Percentiles rank a stretch among this genome's conserved stretches.
Evolutionary conservation across 2,888 invertebrate species (phyloP).

Genomic region (Ptilodon capucinus): DNA sequence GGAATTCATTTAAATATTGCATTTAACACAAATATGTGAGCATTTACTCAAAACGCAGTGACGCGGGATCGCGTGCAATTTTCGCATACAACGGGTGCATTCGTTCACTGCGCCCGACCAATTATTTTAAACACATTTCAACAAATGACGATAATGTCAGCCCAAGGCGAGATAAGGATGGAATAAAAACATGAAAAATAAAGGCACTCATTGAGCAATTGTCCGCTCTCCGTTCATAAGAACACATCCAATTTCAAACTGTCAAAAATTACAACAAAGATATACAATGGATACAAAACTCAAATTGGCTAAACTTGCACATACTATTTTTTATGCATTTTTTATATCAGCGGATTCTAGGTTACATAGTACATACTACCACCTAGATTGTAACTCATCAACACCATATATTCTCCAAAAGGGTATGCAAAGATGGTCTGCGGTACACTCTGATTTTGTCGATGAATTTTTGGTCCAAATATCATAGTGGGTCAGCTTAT

Average conservation of each 20-base stretch:
- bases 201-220: slow-evolving; percentile 60
- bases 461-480: no score
- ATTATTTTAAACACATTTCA: slow-evolving; percentile 83
- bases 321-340: no score
- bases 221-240: slow-evolving; percentile 49
- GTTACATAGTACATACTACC: no score
- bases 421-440: no score
- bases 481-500: no score
- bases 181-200: slow-evolving; percentile 53
- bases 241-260: slow-evolving; percentile 31
- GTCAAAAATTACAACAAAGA: neutral
- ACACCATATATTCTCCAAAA: no score
- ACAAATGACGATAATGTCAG: slow-evolving; percentile 81
- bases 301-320: no score
- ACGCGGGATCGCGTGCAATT: slow-evolving; percentile 75
- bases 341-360: no score
- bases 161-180: slow-evolving; percentile 62
- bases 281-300: neutral
- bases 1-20: slow-evolving; percentile 56
- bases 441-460: no score
- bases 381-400: no score
- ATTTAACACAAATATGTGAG: slow-evolving; percentile 79
- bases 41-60: slow-evolving; percentile 71
- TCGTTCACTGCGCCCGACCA: slow-evolving; percentile 69
- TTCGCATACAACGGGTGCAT: slow-evolving; percentile 69